Percentiles rank a stretch among this genome's conserved stretches.
Evolutionary conservation across 2,888 invertebrate genomes (phyloP).

Genomic region (Brachypterus glaber): DNA sequence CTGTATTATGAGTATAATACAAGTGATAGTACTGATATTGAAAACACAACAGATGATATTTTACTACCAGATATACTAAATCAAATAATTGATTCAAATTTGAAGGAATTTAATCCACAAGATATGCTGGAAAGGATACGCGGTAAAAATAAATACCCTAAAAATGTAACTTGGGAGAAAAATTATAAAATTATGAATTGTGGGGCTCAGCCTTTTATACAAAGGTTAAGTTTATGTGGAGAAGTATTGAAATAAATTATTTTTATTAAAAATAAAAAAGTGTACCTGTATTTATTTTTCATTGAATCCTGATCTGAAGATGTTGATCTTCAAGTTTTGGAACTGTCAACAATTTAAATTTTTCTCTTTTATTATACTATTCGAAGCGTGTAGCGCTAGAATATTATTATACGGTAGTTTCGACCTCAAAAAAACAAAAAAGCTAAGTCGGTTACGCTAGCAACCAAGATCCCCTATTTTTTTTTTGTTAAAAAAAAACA

Average conservation of each 20-base stretch:
- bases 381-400: no score
- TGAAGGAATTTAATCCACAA: constrained; percentile 58
- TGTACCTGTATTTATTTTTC: no score
- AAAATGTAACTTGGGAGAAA: constrained; percentile 49
- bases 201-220: constrained; percentile 69
- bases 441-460: no score
- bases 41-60: constrained; percentile 19
- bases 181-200: constrained; percentile 67
- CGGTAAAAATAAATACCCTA: constrained; percentile 49
- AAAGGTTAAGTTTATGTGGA: constrained; percentile 67
- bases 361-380: no score
- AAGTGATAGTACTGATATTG: constrained; percentile 8
- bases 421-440: no score
- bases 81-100: constrained; percentile 7
- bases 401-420: no score
- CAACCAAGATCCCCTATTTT: no score
- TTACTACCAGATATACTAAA: constrained; percentile 15
- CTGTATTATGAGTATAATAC: constrained; percentile 25
- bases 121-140: constrained; percentile 61
- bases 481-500: no score
- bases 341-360: no score
- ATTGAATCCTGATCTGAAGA: no score
- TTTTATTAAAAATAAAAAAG: no score
- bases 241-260: constrained; percentile 49
- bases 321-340: no score